Evolutionary conservation across 64 coral and sea anemone species (phyloP), one percentile per base, ranked within the genome.

Genomic region (Stichodactyla helianthus): DNA sequence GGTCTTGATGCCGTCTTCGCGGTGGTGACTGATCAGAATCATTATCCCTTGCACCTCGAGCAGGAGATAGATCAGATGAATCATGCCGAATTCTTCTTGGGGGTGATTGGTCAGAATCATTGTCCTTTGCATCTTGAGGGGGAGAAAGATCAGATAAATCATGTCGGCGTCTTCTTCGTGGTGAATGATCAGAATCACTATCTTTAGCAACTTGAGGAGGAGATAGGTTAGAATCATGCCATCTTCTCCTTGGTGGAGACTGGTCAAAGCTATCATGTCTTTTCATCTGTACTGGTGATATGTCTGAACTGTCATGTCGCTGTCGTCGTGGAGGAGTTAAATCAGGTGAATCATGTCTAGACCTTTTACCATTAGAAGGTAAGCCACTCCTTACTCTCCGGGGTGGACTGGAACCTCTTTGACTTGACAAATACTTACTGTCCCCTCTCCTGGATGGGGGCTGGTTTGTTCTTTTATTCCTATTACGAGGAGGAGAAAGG

Each of bases 261-360:
- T 44, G 31, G 55, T 80, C 58, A 7, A 78, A 7, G 44, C 58
- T 65, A 59, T 15, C 64, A 25, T 82, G 87, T 26, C 86, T 71
- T 12, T 16, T 50, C 18, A 51, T 80, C 71, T 89, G 71, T 50
- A 22, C 53, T 51, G 89, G 93, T 18, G 93, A 90, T 84, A 79
- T 31, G 64, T 90, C 81, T 54, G 53, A 68, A 26, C 84, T 85
- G 51, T 87, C 74, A 76, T 53, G 81, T 22, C 64, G 51, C 51
- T 50, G 13, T 55, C 84, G 71, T 64, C 97, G 57, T 28, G 19
- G 85, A 53, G 93, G 97, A 28, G 90, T 93, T 79, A 86, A 77
- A 79, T 99, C 87, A 59, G 95, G 89, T 50, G 90, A 88, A 79
- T 91, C 85, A 74, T 88, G 85, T 28, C 90, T 71, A 3, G 60